Conservation (phyloP, 2,797 vertebrate species). For the Holocentrus rufus region DNA sequence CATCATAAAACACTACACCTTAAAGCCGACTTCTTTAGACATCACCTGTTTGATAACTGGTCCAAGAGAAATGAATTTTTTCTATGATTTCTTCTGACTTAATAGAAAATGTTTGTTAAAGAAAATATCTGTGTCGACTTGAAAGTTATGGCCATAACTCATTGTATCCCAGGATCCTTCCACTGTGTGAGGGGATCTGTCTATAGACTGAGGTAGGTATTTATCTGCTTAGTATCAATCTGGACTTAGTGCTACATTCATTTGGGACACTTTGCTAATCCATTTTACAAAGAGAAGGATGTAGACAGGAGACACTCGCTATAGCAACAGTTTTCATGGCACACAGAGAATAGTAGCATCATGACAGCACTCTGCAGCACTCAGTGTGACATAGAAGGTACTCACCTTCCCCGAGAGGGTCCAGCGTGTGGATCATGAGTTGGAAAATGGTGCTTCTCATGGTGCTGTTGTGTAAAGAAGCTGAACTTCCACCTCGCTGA, state of each 20-base stretch:
- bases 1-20: neutral
- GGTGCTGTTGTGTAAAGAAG: conserved; percentile 95
- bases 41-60: neutral
- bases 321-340: conserved; percentile 13
- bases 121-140: neutral
- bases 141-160: neutral
- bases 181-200: conserved; percentile 62
- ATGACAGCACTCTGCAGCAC: neutral
- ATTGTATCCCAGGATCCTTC: conserved; percentile 10
- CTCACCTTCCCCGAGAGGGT: conserved; percentile 93
- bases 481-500: conserved; percentile 90
- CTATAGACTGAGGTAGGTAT: conserved; percentile 70
- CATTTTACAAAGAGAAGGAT: conserved; percentile 82
- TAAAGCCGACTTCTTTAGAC: neutral
- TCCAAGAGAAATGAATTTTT: neutral
- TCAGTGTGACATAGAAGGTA: conserved; percentile 15
- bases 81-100: neutral
- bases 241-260: conserved; percentile 81
- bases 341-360: conserved; percentile 2
- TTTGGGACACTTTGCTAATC: conserved; percentile 85
- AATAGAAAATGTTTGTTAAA: neutral
- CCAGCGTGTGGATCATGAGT: conserved; percentile 95
- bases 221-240: conserved; percentile 91
- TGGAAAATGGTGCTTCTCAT: conserved; percentile 94
- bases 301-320: conserved; percentile 41